phyloP scores from a whole-genome alignment of 2,888 invertebrate species.

The Entomobrya multifasciata region DNA sequence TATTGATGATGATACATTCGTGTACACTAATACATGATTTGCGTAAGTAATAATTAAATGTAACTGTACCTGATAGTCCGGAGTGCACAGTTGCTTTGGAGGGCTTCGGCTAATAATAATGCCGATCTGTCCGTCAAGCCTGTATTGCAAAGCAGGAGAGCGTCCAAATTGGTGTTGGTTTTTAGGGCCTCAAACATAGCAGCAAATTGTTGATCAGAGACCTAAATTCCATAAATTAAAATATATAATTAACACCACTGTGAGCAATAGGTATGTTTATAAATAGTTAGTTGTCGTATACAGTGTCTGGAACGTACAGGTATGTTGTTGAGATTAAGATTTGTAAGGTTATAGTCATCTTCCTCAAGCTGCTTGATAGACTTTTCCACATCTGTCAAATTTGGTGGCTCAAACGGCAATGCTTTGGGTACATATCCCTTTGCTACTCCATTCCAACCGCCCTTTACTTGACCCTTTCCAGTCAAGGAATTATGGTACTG shows the following conservation, averaged over 20 bases:
- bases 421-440: conserved; percentile 95
- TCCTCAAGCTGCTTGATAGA: conserved; percentile 94
- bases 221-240: conserved; percentile 84
- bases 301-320: conserved; percentile 90
- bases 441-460: conserved; percentile 94
- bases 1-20: neutral
- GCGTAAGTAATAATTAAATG: neutral
- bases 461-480: conserved; percentile 91
- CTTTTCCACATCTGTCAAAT: conserved; percentile 96
- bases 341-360: conserved; percentile 92
- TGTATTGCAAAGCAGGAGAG: conserved; percentile 95
- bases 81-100: conserved; percentile 89
- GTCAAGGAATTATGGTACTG: conserved; percentile 92
- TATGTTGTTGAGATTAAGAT: conserved; percentile 99
- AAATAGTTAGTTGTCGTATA: too few species aligned
- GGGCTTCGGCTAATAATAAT: conserved; percentile 89
- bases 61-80: conserved; percentile 89
- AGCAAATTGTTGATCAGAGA: conserved; percentile 96
- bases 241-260: neutral
- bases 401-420: conserved; percentile 97
- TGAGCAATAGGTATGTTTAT: too few species aligned
- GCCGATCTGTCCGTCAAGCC: conserved; percentile 95
- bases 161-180: conserved; percentile 94
- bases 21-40: neutral
- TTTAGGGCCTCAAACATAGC: conserved; percentile 93